Evolutionary conservation across 2,888 invertebrate species (phyloP).

Genomic region (Pilophorus perplexus): DNA sequence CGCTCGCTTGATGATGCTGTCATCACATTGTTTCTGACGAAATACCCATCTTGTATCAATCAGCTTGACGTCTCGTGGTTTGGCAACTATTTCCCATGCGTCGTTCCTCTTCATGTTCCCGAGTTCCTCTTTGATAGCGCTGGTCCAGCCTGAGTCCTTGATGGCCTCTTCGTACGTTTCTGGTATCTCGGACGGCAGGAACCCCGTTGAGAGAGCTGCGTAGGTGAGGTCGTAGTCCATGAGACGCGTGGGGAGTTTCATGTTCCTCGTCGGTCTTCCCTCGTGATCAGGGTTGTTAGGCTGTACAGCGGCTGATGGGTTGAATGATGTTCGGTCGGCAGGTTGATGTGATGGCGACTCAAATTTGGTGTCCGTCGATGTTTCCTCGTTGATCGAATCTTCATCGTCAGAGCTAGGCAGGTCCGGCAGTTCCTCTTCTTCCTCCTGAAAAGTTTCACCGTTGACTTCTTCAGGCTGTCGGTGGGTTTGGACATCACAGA

Average conservation of each 20-base stretch:
- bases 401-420: no score
- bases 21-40: neutral
- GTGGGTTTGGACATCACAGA: neutral
- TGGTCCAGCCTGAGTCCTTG: constrained; percentile 10
- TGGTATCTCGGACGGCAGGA: constrained; percentile 20
- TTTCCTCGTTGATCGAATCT: no score
- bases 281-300: neutral
- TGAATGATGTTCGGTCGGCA: neutral
- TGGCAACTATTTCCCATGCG: constrained; percentile 36
- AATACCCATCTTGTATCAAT: constrained; percentile 51
- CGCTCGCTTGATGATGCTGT: neutral
- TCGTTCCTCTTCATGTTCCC: constrained; percentile 10
- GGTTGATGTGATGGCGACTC: neutral
- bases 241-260: neutral
- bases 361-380: neutral
- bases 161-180: neutral
- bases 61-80: constrained; percentile 49
- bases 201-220: neutral
- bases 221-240: neutral
- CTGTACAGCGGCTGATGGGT: neutral
- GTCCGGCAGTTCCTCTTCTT: no score
- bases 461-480: neutral
- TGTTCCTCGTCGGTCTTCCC: no score
- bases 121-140: constrained; percentile 28
- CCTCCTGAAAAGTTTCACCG: no score